Base-by-base conservation (phyloP, 2,797 vertebrate species). In the Protosalanx chinensis region DNA sequence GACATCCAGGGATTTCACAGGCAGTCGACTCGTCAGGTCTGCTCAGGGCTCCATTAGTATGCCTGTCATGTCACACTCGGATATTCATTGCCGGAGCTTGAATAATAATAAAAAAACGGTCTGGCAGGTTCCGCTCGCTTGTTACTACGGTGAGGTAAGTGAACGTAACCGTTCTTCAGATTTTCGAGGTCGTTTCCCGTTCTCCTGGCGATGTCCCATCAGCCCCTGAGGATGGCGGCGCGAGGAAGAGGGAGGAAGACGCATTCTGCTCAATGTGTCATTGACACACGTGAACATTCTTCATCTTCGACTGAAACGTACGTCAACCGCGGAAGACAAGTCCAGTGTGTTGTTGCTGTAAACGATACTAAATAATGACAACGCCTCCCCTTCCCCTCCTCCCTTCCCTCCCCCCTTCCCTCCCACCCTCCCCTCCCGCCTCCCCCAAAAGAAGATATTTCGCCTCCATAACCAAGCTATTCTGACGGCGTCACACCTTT, bases 51-150 rank as follows among this genome's bases (percentile, higher is more conserved):
- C 77, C 84, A 90, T 90, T 90, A 88, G 88, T 82, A 91, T 88
- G 88, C 88, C 83, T 74, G 81, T 90, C 87, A 82, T 90, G 90
- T 81, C 87, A 76, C 84, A 86, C 84, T 87, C 76, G 82, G 82
- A 82, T 83, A 76, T 75, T 70, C 68, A 79, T 84, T 73, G 73
- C 82, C 85, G 80, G 74, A 1, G 29, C 15, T 18, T 79, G 73
- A 75, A 82, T 70, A 80, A 27, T 27, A 27, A 27, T 27, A 27
- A 27, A 27, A 27, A 81, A 7, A 81, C 69, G 67, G 74, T 76
- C 69, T 58, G 78, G 83, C 80, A 77, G 82, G 69, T 73, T 27
- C 23, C 23, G 1, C 23, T 27, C 23, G 23, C 79, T 58, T 79
- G 72, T 64, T 64, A 81, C 30, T 29, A 69, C 18, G 37, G 77